phyloP scores from a whole-genome alignment of 2,113 vertebrate genomes.

The Pangasianodon hypophthalmus region DNA sequence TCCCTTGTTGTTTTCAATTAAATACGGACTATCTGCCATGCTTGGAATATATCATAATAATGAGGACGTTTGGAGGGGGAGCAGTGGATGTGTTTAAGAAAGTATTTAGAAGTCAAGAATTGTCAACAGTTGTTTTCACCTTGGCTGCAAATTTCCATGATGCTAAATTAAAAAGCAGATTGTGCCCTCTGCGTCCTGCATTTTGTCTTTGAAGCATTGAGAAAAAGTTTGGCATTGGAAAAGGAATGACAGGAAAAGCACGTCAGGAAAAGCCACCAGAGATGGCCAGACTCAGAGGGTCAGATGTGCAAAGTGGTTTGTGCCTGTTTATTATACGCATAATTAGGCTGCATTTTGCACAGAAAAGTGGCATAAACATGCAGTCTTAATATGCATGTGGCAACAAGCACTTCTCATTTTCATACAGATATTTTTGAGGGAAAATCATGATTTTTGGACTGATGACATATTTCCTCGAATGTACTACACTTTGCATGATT shows the following conservation, averaged over 20 bases:
- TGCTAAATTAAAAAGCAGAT: background rate
- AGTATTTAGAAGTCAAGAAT: conserved; percentile 11
- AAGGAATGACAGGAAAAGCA: conserved; percentile 25
- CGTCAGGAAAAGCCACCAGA: conserved; percentile 30
- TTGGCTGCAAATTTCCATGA: background rate
- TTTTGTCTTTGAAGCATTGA: background rate
- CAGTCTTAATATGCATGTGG: background rate
- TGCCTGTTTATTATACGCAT: background rate
- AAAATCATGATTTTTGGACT: background rate
- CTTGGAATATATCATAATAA: conserved; percentile 27
- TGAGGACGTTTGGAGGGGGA: background rate
- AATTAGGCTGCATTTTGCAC: background rate
- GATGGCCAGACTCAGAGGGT: background rate
- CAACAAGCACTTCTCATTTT: background rate
- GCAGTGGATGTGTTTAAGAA: background rate
- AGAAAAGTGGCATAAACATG: background rate
- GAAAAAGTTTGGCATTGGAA: conserved; percentile 17
- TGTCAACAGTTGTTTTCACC: background rate
- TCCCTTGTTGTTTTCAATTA: conserved; percentile 26
- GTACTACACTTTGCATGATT: background rate
- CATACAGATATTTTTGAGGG: background rate
- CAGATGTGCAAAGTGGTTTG: background rate
- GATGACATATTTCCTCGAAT: background rate
- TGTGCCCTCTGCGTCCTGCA: background rate
- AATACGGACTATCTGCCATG: conserved; percentile 32